Conservation (phyloP, 2,113 vertebrate genomes). For the Tyrannus savana region DNA sequence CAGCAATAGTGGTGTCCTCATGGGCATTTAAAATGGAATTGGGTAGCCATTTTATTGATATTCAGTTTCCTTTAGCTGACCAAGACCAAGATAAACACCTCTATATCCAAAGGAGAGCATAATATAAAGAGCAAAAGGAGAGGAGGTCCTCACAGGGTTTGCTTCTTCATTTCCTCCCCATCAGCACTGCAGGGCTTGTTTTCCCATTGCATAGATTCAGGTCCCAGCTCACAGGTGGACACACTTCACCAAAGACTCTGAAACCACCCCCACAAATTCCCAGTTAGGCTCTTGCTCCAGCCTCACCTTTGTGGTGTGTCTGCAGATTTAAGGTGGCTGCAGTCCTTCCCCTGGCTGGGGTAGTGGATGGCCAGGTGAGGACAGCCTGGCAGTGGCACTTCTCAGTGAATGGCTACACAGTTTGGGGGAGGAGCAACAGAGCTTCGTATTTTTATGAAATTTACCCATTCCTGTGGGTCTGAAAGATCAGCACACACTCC, state of each 20-base stretch:
- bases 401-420: background rate
- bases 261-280: fast-evolving
- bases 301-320: background rate
- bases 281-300: background rate
- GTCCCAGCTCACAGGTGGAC: fast-evolving
- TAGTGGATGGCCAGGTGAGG: background rate
- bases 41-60: background rate
- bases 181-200: background rate
- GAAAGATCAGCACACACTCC: background rate
- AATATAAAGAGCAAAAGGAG: background rate
- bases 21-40: background rate
- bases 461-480: background rate
- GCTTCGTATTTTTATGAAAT: background rate
- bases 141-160: background rate
- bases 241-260: background rate
- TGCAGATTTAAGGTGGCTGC: background rate
- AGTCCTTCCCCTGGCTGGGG: background rate
- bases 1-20: background rate
- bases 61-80: background rate
- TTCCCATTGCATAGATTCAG: background rate
- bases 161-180: background rate
- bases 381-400: background rate
- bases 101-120: background rate
- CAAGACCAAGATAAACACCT: background rate
- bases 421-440: background rate